phyloP scores from a whole-genome alignment of 2,888 invertebrate genomes.

The Ametastegia equiseti region DNA sequence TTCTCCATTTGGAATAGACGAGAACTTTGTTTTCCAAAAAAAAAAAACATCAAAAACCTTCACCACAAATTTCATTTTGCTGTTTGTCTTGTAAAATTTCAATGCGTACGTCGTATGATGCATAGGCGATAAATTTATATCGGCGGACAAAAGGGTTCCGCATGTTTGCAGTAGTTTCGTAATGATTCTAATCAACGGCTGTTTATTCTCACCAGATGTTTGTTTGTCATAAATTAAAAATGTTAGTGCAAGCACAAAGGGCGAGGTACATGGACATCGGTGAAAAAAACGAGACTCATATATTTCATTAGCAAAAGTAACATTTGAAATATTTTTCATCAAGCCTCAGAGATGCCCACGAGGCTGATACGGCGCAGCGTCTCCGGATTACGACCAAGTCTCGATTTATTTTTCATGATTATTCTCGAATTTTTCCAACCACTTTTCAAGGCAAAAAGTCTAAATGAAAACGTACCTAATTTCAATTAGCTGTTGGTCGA shows the following conservation, averaged over 20 bases:
- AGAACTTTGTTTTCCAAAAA: background rate
- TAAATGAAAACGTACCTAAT: conserved; percentile 27
- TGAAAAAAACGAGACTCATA: background rate
- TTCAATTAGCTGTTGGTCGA: conserved; percentile 21
- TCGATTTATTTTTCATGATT: background rate
- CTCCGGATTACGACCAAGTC: conserved; percentile 2
- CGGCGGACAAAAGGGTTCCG: background rate
- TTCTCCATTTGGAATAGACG: background rate
- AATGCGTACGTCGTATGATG: background rate
- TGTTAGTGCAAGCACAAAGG: background rate
- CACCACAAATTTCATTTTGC: background rate
- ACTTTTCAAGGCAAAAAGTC: conserved; percentile 14
- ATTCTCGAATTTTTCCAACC: background rate
- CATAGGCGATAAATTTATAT: background rate
- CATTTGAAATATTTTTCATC: conserved; percentile 2
- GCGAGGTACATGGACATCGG: background rate
- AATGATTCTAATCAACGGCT: background rate
- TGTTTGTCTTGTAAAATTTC: background rate
- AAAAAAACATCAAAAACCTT: background rate
- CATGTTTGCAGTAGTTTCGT: background rate
- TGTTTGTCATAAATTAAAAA: background rate
- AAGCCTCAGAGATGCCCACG: background rate
- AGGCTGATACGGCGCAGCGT: background rate
- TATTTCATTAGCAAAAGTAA: background rate
- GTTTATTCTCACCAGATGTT: background rate